Evolutionary conservation across 2,888 invertebrate species (phyloP).

Genomic region (Thereva unica): DNA sequence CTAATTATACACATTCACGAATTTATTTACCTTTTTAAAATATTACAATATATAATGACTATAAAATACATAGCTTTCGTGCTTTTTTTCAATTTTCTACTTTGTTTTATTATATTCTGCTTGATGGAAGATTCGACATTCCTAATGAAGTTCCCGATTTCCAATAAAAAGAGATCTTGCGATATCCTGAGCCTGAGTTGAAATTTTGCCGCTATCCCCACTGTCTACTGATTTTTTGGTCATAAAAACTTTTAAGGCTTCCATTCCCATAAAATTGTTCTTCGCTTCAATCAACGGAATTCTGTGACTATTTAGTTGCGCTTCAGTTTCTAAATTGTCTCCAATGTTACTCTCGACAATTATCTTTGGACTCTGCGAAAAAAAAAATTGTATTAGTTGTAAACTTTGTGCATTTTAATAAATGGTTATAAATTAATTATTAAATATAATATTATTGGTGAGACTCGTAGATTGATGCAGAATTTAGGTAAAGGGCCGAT

Average conservation of each 20-base stretch:
- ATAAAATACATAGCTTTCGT: too few relatives aligned
- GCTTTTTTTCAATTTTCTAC: too few relatives aligned
- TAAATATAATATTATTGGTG: too few relatives aligned
- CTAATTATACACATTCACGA: too few relatives aligned
- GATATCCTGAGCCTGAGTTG: constrained; percentile 1
- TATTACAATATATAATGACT: too few relatives aligned
- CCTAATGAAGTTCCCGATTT: not conserved
- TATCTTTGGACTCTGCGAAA: constrained; percentile 12
- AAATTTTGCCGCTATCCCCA: not conserved
- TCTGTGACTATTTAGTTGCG: not conserved
- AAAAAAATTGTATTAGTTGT: too few relatives aligned
- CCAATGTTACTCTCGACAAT: constrained; percentile 35
- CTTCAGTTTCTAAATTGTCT: constrained; percentile 9
- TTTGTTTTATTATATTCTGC: too few relatives aligned
- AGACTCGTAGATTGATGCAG: too few relatives aligned
- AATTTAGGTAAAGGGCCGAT: too few relatives aligned
- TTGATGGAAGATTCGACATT: not conserved
- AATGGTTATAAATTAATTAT: too few relatives aligned
- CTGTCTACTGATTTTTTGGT: constrained; percentile 1
- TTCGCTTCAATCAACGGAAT: not conserved
- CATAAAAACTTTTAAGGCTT: constrained; percentile 23
- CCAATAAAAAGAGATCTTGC: constrained; percentile 22
- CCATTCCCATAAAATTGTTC: constrained; percentile 20
- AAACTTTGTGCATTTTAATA: too few relatives aligned
- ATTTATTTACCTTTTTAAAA: too few relatives aligned